Base-by-base conservation (phyloP, 2,888 invertebrate genomes). In the Macrosiphum euphorbiae region DNA sequence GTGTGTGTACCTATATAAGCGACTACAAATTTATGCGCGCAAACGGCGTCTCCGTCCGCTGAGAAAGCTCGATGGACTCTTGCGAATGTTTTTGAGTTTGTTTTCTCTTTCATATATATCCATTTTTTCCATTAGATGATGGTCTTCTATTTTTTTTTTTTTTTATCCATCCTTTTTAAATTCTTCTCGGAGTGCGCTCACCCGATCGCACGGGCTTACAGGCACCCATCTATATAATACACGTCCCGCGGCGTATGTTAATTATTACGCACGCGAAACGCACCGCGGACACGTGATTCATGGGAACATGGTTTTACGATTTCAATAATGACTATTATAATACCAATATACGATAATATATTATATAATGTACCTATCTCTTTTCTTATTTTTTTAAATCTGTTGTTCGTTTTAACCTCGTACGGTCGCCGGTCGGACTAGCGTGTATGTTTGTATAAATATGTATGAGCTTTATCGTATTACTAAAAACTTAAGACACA, bases 81-180 rank as follows among this genome's bases (percentile, higher is more conserved):
- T 26, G 24, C 85, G 41, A 26, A 85, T 85, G 86, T 86, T 86
- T 44, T 44, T 67, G 16, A 67, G 35, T 67, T 47, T 11, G 44
- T 86, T 86, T 44, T 86, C 44, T 44, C 86, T 86, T 86, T 86
- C 86, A 5, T 28, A 47, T 28, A 47, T 50, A 86, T 86, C 86
- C n/a, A 86, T 86, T 86, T 86, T 86, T 86, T 28, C 86, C 86
- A 86, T 86, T 86, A 86, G 86, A 78, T 20, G 78, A 3, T 35
- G 35, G 67, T 78, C 35, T 78, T 61, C 61, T 58, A 58, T 55
- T 55, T 55, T 55, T 52, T 26, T 55, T 55, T 58, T 58, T 1
- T 35, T 47, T 47, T 10, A 47, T n/a, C n/a, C n/a, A 16, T 16
- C 35, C 78, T 35, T 41, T 78, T 78, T 35, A 78, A 78, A 78